Evolutionary conservation across 37 sponge, comb jelly and placozoan species (phyloP), one percentile per base, ranked within the genome.

Genomic region (Bolinopsis microptera): DNA sequence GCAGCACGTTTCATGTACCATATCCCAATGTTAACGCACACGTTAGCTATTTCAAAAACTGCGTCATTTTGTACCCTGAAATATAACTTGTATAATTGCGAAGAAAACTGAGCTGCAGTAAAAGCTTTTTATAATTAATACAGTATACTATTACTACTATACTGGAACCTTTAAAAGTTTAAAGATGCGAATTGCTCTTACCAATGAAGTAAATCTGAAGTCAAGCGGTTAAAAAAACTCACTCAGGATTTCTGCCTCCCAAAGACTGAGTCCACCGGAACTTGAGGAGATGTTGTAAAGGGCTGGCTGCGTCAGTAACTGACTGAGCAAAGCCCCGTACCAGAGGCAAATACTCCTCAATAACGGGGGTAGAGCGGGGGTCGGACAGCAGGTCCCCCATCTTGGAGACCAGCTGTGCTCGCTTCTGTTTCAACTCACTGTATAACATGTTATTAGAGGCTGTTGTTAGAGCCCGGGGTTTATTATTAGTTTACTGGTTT

Each of bases 1-100:
- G 97, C 96, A 28, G 97, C 97, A 38, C 96, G 96, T 92, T 99
- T 99, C 86, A 95, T 96, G 94, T 97, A 95, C 99, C 99, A 99
- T 40, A 99, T 94, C 0, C 95, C 99, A 37, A 99, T 76, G 92
- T 99, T 95, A 32, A 94, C 39, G 21, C 83, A 92, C 1, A 94
- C 68, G 28, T 36, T 83, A 26, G 69, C 92, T 28, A 93, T 32
- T 25, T 94, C 94, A 93, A 93, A 94, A n/a, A 83, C 38, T 35
- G 94, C 94, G 39, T 86, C 82, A 28, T 69, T 82, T 23, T 38
- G 77, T 26, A 38, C 77, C 27, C 94, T 93, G 69, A 93, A n/a
- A n/a, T n/a, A n/a, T n/a, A n/a, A n/a, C n/a, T n/a, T n/a, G n/a
- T n/a, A n/a, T 16, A n/a, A n/a, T n/a, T n/a, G n/a, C n/a, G n/a